These are phyloP conservation scores for Esox lucius DNA, from an alignment of 2,797 vertebrate genomes.

Conservation along the genomic window DNA sequence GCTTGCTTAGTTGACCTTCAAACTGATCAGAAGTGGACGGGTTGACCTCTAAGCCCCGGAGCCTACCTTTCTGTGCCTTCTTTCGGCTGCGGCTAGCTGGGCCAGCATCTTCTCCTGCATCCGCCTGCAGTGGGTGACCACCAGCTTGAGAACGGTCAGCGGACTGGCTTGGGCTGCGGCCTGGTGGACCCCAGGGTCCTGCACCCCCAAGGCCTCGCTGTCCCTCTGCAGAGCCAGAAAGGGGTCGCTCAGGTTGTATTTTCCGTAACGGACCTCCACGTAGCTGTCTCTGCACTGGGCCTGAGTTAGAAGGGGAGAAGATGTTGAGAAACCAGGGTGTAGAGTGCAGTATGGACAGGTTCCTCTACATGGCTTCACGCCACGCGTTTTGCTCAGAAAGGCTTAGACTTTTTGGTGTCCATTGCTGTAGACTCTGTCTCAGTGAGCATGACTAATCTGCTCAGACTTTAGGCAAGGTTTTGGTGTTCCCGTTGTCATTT, in stretches of 20 bases:
- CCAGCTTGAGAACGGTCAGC: slow-evolving; percentile 86
- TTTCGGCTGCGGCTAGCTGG: slow-evolving; percentile 91
- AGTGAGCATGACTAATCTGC: too few species aligned
- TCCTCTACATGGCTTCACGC: too few species aligned
- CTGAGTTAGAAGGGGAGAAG: slow-evolving; percentile 58
- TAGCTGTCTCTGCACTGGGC: slow-evolving; percentile 89
- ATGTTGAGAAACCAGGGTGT: not conserved
- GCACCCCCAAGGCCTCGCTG: slow-evolving; percentile 79
- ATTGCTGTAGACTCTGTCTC: too few species aligned
- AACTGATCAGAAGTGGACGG: not conserved
- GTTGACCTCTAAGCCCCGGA: not conserved
- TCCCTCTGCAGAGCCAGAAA: slow-evolving; percentile 93
- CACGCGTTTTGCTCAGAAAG: too few species aligned
- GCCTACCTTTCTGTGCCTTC: slow-evolving; percentile 89
- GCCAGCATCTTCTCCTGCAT: slow-evolving; percentile 97
- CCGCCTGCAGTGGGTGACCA: slow-evolving; percentile 93
- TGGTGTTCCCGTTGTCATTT: too few species aligned
- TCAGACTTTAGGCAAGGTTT: too few species aligned
- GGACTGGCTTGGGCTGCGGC: slow-evolving; percentile 81
- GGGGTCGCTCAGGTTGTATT: slow-evolving; percentile 93
- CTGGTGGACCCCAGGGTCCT: slow-evolving; percentile 74
- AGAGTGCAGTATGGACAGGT: not conserved
- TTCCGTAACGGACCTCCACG: slow-evolving; percentile 91
- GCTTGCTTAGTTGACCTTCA: not conserved
- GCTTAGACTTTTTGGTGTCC: too few species aligned